These are phyloP conservation scores for Halisarca cf. caerulea DNA, from an alignment of 37 sponge, comb jelly and placozoan species.

Conservation along the genomic window DNA sequence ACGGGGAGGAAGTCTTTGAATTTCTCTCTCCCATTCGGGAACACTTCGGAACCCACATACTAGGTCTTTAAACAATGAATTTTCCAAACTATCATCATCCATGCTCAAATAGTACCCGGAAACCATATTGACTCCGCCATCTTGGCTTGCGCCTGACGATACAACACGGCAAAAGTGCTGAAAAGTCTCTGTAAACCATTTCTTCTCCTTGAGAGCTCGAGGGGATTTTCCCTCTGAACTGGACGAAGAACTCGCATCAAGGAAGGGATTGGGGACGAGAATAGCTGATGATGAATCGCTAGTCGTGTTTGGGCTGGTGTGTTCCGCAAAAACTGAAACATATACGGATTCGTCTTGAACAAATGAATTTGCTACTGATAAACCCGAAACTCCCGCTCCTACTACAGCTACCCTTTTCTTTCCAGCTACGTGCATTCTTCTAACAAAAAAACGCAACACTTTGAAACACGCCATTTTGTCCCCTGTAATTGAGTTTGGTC, in stretches of 20 bases:
- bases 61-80: neutral
- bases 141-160: neutral
- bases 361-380: neutral
- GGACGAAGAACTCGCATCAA: too few relatives aligned
- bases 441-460: too few relatives aligned
- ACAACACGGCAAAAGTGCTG: neutral
- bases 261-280: neutral
- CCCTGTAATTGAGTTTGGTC: too few relatives aligned
- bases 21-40: neutral
- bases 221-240: neutral
- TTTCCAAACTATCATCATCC: neutral
- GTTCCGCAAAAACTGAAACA: slow-evolving; percentile 32
- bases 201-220: neutral
- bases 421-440: too few relatives aligned
- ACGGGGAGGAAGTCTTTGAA: too few relatives aligned
- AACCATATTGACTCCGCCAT: neutral
- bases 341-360: neutral
- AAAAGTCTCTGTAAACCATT: neutral
- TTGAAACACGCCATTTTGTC: too few relatives aligned
- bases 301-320: slow-evolving; percentile 25
- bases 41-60: neutral
- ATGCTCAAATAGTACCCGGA: neutral
- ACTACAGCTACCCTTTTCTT: neutral
- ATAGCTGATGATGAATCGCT: slow-evolving; percentile 34
- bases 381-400: slow-evolving; percentile 20